These are phyloP conservation scores for Melanaphis sacchari DNA, from an alignment of 1,140 invertebrate genomes.

Conservation along the genomic window DNA sequence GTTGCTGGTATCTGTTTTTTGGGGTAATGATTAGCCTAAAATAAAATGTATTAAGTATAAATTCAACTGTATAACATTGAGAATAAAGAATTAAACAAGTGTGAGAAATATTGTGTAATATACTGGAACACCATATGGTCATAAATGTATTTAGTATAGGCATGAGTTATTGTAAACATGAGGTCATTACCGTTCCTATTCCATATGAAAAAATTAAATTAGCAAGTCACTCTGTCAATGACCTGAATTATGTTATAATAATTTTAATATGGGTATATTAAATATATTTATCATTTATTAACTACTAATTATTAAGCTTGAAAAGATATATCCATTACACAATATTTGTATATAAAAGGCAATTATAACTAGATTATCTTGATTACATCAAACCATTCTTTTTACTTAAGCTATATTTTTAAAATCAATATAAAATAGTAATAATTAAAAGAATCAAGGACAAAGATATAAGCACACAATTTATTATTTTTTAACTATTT, in stretches of 20 bases:
- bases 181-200: constrained; percentile 26
- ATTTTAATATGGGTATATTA: constrained; percentile 37
- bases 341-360: neutral
- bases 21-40: constrained; percentile 23
- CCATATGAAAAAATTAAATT: constrained; percentile 50
- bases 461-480: neutral
- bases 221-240: constrained; percentile 43
- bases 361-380: neutral
- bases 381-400: neutral
- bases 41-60: neutral
- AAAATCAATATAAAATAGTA: neutral
- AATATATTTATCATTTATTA: neutral
- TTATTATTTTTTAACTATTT: neutral
- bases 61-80: neutral
- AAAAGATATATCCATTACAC: neutral
- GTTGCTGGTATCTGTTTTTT: constrained; percentile 19
- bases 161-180: constrained; percentile 26
- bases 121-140: constrained; percentile 26
- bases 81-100: neutral
- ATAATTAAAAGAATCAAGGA: neutral
- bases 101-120: constrained; percentile 42
- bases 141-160: neutral
- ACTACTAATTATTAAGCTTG: neutral
- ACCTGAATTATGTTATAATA: constrained; percentile 33
- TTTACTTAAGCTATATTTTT: neutral